Conservation (phyloP, 2,888 invertebrate genomes). For the Tyria jacobaeae region DNA sequence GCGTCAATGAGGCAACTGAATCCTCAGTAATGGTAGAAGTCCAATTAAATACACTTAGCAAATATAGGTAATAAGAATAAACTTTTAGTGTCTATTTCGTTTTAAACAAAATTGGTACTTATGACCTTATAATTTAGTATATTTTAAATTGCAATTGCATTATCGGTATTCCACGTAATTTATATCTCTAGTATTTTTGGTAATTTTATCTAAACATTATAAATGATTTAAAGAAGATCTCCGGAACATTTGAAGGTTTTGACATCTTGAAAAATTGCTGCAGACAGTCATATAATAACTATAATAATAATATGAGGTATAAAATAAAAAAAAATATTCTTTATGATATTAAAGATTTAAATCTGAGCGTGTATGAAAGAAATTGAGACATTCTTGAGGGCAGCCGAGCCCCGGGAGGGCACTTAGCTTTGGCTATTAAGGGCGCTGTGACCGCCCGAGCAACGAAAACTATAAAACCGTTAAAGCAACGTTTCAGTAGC, state of each 20-base stretch:
- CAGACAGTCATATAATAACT: conserved; percentile 7
- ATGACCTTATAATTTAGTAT: no score
- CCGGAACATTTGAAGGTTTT: conserved; percentile 1
- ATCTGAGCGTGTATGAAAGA: conserved; percentile 76
- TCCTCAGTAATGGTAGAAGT: conserved; percentile 51
- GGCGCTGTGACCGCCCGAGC: conserved; percentile 82
- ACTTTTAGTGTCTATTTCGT: neutral
- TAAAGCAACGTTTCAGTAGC: conserved; percentile 86
- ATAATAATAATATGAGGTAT: conserved; percentile 51
- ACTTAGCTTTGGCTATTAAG: conserved; percentile 85
- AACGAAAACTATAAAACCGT: conserved; percentile 86
- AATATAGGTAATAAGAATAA: no score
- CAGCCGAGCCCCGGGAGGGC: conserved; percentile 81
- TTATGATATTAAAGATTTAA: conserved; percentile 79
- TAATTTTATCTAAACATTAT: no score
- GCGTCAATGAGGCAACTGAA: conserved; percentile 45
- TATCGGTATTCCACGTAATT: no score
- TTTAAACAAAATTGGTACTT: no score
- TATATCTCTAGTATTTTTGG: no score
- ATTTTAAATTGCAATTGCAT: no score
- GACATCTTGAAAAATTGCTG: neutral
- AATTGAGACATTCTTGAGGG: conserved; percentile 80
- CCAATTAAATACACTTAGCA: conserved; percentile 19
- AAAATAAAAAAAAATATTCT: conserved; percentile 70
- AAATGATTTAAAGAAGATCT: no score